These are phyloP conservation scores for Spicauda simplicius DNA, from an alignment of 2,888 invertebrate species.

Conservation along the genomic window DNA sequence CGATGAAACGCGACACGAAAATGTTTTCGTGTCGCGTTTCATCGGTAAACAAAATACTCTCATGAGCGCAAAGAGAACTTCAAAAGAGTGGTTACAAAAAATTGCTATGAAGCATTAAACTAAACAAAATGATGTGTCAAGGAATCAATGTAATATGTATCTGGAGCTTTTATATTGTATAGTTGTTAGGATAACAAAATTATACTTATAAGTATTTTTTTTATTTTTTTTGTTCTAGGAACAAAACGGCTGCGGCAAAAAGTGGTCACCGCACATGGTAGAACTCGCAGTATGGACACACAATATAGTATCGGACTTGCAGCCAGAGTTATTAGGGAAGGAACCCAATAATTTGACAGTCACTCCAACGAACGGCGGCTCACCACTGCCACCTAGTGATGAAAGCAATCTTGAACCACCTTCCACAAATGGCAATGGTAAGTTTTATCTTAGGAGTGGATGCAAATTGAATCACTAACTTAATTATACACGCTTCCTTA, in stretches of 20 bases:
- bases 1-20: too few relatives aligned
- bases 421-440: slow-evolving; percentile 82
- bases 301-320: slow-evolving; percentile 93
- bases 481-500: too few relatives aligned
- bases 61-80: too few relatives aligned
- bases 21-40: too few relatives aligned
- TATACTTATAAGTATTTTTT: neutral
- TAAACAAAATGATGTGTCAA: too few relatives aligned
- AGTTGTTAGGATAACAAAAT: too few relatives aligned
- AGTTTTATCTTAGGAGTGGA: slow-evolving; percentile 38
- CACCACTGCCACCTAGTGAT: slow-evolving; percentile 86
- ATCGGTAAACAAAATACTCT: too few relatives aligned
- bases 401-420: slow-evolving; percentile 92
- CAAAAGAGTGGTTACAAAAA: too few relatives aligned
- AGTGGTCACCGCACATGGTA: slow-evolving; percentile 91
- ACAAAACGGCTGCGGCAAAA: slow-evolving; percentile 84
- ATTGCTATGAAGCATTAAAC: too few relatives aligned
- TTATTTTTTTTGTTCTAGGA: slow-evolving; percentile 54
- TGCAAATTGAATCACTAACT: too few relatives aligned
- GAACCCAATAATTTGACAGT: slow-evolving; percentile 82
- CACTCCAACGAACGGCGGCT: slow-evolving; percentile 77
- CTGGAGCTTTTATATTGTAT: too few relatives aligned
- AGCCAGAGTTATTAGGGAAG: slow-evolving; percentile 92
- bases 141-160: too few relatives aligned
- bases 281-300: slow-evolving; percentile 97